Conservation (phyloP, 2,888 invertebrate species). For the Eustalomyia histrio region DNA sequence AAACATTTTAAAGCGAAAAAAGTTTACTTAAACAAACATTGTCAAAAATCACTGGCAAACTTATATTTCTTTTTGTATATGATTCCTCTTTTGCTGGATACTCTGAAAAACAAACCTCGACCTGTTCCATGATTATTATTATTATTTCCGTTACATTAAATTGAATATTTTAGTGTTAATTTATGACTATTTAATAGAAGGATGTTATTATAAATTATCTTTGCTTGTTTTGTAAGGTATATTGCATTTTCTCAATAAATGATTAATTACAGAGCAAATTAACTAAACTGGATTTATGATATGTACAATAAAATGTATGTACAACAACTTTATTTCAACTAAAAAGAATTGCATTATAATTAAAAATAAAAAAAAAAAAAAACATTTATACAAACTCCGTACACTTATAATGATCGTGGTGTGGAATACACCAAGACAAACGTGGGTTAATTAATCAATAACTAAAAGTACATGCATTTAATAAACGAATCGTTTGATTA, state of each 20-base stretch:
- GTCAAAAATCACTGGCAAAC: too few relatives aligned
- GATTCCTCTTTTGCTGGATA: too few relatives aligned
- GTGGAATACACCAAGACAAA: slow-evolving; percentile 1
- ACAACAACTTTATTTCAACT: slow-evolving; percentile 57
- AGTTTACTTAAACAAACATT: too few relatives aligned
- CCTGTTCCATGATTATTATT: too few relatives aligned
- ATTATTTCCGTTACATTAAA: too few relatives aligned
- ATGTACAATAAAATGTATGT: slow-evolving; percentile 20
- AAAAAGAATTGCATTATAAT: slow-evolving; percentile 63
- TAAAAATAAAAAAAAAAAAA: slow-evolving; percentile 49
- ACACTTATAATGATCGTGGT: slow-evolving; percentile 27
- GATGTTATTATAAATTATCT: slow-evolving; percentile 33
- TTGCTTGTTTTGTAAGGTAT: not conserved
- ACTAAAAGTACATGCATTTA: not conserved
- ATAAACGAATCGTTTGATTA: too few relatives aligned
- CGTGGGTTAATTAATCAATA: not conserved
- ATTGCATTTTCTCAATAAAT: slow-evolving; percentile 28
- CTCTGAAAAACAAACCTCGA: too few relatives aligned
- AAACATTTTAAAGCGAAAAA: too few relatives aligned
- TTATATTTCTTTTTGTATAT: too few relatives aligned
- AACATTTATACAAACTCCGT: slow-evolving; percentile 36
- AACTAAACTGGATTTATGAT: slow-evolving; percentile 59
- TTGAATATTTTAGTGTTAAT: too few relatives aligned
- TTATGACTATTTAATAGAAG: slow-evolving; percentile 14
- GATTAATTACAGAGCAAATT: slow-evolving; percentile 65